Evolutionary conservation across 2,888 invertebrate species (phyloP).

Genomic region (Onchidella celtica): DNA sequence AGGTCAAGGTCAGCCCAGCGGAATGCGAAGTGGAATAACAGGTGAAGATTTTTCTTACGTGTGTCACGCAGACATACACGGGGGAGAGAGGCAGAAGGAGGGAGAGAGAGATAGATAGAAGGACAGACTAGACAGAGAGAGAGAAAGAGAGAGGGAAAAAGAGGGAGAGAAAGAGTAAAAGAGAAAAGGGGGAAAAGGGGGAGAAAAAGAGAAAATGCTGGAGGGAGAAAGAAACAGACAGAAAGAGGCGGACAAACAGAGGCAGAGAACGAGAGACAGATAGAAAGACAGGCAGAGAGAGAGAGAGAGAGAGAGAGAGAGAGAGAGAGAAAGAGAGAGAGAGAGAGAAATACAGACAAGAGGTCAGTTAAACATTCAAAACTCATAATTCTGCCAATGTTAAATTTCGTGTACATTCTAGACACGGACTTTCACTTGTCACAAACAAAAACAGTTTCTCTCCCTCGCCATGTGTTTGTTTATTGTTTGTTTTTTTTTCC

Average conservation of each 20-base stretch:
- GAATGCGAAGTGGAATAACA: no score
- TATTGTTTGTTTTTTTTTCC: no score
- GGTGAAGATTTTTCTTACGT: no score
- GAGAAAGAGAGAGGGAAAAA: conserved; percentile 12
- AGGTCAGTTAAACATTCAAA: no score
- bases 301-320: neutral
- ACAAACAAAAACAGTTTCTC: no score
- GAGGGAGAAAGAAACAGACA: conserved; percentile 8
- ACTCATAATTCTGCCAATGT: no score
- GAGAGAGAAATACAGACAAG: conserved; percentile 5
- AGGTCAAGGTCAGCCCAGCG: no score
- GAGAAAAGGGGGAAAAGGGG: neutral
- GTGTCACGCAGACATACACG: no score
- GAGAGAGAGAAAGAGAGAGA: neutral
- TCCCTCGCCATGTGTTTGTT: no score
- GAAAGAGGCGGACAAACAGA: neutral
- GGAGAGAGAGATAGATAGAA: conserved; percentile 6
- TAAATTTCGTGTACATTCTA: no score
- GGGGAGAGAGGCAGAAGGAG: neutral
- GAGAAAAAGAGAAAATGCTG: conserved; percentile 9
- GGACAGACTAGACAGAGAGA: neutral
- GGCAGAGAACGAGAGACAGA: conserved; percentile 20
- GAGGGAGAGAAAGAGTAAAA: neutral
- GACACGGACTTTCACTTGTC: no score
- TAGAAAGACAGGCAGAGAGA: neutral